Evolutionary conservation across 2,888 invertebrate genomes (phyloP), one percentile per base, ranked within the genome.

Genomic region (Caenorhabditis parvicauda): DNA sequence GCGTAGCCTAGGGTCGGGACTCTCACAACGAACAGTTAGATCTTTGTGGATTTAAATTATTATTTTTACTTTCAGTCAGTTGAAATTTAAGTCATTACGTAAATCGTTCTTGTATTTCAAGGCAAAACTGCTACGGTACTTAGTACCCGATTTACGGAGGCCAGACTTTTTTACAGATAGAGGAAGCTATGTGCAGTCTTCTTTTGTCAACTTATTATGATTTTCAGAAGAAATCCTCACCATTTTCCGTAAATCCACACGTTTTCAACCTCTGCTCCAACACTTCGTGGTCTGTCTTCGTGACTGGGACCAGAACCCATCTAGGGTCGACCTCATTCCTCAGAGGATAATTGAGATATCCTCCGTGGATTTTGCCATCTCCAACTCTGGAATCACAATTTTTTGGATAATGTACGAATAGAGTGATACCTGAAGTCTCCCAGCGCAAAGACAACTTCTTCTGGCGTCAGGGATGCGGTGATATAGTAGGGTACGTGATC

Each of bases 311-410:
- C 19, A 74, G 58, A 0, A 67, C 70, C 73, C 73, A 75, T 37
- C 67, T 41, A 1, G 68, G 72, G 47, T 67, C 65, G 32, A 54
- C 59, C 24, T 61, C 57, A 6, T 68, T 57, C 6, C 56, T 51
- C 6, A 75, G 56, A 1, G 75, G 75, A 47, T 75, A 75, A 50
- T 75, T 75, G 17, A 75, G 47, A 29, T 73, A 75, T 5, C 75
- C 75, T 17, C 75, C 75, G 48, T 70, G 59, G 4, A 74, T 69
- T 42, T 60, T 39, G 5, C 75, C 75, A 48, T 75, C 75, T 4
- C 75, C 75, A 17, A 75, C 64, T 52, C 68, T 71, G 59, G 53
- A 63, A 48, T 2, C 0, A n/a, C 19, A 17, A 3, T 12, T 6
- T 21, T 5, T 47, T 7, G 9, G 3, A 24, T 17, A n/a, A 37